Conservation (phyloP, 2,888 invertebrate species). For the Heliconius aoede region DNA sequence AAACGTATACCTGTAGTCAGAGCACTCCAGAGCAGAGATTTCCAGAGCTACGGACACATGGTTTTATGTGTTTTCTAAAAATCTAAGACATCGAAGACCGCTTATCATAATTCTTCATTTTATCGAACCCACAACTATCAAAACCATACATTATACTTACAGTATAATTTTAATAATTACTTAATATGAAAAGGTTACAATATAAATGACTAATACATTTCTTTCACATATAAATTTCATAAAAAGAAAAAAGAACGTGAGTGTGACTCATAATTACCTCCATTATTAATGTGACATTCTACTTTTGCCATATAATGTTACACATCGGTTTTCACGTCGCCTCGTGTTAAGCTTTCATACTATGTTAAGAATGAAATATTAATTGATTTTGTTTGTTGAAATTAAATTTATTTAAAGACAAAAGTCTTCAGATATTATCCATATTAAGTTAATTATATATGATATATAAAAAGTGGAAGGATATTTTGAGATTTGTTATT, state of each 20-base stretch:
- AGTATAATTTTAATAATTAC: not conserved
- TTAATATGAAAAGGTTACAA: not conserved
- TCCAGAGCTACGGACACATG: no score
- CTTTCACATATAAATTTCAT: not conserved
- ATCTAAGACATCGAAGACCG: not conserved
- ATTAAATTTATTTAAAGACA: not conserved
- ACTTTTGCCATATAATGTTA: slow-evolving; percentile 22
- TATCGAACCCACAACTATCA: not conserved
- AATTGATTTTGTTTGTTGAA: not conserved
- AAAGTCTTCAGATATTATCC: not conserved
- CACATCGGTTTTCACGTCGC: slow-evolving; percentile 23
- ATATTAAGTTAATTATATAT: no score
- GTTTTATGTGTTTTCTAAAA: not conserved
- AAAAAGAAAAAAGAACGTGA: not conserved
- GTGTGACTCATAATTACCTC: slow-evolving; percentile 17
- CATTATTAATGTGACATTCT: slow-evolving; percentile 18
- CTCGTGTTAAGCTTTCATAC: slow-evolving; percentile 14
- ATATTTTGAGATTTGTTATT: no score
- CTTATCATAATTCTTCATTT: no score
- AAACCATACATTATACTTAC: not conserved
- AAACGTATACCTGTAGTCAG: no score
- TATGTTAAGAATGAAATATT: not conserved
- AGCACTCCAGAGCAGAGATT: no score
- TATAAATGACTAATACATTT: slow-evolving; percentile 1
- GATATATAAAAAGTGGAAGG: no score